phyloP scores from a whole-genome alignment of 2,888 invertebrate genomes.

The Cheilosia variabilis region DNA sequence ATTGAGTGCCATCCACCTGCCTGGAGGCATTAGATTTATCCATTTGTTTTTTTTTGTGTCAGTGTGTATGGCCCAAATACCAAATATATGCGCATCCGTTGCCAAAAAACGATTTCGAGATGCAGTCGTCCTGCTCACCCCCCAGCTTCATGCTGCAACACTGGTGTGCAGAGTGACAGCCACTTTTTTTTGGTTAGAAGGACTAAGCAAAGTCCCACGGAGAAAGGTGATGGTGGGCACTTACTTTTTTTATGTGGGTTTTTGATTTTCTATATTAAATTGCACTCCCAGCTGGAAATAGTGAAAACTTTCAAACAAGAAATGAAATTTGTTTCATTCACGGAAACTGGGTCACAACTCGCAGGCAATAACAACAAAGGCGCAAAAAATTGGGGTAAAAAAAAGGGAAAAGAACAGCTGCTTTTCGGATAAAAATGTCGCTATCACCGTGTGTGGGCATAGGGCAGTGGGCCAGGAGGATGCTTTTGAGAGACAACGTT shows the following conservation, averaged over 20 bases:
- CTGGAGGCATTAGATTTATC: conserved; percentile 65
- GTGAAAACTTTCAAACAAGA: conserved; percentile 55
- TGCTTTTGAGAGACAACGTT: conserved; percentile 2
- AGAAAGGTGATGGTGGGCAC: neutral
- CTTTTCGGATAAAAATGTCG: conserved; percentile 44
- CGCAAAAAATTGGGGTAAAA: neutral
- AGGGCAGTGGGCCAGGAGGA: neutral
- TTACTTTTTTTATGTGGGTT: neutral
- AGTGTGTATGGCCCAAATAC: conserved; percentile 26
- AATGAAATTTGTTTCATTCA: conserved; percentile 54
- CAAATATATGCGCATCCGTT: conserved; percentile 30
- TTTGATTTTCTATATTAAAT: conserved; percentile 24
- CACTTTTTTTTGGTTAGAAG: conserved; percentile 17
- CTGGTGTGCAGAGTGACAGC: conserved; percentile 39
- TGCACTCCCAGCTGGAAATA: conserved; percentile 35
- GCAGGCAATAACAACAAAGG: conserved; percentile 37
- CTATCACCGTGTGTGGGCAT: conserved; percentile 28
- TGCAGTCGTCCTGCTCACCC: neutral
- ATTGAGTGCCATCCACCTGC: conserved; percentile 74
- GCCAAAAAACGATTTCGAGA: conserved; percentile 30
- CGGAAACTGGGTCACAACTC: conserved; percentile 62
- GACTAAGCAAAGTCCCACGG: conserved; percentile 26
- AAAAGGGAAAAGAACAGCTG: conserved; percentile 32
- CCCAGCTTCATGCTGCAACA: neutral
- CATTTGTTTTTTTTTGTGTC: conserved; percentile 1